Evolutionary conservation across 2,113 vertebrate species (phyloP), one percentile per base, ranked within the genome.

Genomic region (Scomber colias): DNA sequence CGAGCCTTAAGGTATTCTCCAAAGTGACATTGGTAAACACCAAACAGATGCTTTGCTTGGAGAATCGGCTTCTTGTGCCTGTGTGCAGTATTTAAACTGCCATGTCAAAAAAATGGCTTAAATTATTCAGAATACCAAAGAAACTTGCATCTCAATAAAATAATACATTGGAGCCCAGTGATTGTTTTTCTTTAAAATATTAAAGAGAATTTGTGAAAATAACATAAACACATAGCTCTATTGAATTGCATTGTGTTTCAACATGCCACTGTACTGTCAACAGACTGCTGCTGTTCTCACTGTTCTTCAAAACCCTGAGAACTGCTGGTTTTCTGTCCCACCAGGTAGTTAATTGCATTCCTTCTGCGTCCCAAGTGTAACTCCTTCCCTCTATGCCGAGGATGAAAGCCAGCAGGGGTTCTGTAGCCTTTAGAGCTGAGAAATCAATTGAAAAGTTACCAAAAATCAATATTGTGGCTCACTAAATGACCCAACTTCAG

Each of bases 11-110:
- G 85, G 83, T 81, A n/a, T 82, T 69, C 61, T 79, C 65, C 77
- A 83, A 82, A 77, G 81, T 80, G 81, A 92, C 87, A 79, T 49
- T 79, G 77, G 79, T 71, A 75, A 86, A 84, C 75, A 83, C 77
- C 65, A 64, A 82, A 75, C 86, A 87, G 81, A 87, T 85, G 88
- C 80, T 89, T 72, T 71, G 62, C 81, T 78, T 11, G 3, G 70
- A 66, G 74, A 77, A 82, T 80, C 68, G 66, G 44, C 82, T 80
- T 70, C 46, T 44, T 17, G 53, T 61, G 69, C 11, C 44, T 19
- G 60, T 85, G 35, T 57, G 65, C 63, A 24, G 30, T 71, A n/a
- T 75, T 89, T 74, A 83, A 83, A 84, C 55, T 80, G 70, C 17
- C 54, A 55, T 53, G 69, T 51, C 40, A 16, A 48, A 82, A 77